Conservation (phyloP, 2,113 vertebrate species). For the Turnix velox region DNA sequence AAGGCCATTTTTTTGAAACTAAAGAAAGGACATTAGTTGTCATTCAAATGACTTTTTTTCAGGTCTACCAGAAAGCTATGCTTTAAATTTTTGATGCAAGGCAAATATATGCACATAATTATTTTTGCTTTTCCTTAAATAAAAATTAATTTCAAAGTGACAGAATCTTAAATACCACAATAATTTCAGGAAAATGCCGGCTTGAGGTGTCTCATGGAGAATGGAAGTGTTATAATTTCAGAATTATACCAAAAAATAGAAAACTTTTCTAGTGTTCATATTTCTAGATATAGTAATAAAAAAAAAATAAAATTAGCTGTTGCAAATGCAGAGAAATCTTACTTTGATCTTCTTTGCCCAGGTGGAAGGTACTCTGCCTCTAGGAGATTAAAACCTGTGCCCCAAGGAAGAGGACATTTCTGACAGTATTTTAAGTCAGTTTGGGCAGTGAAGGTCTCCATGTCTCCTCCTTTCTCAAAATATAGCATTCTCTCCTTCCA, state of each 20-base stretch:
- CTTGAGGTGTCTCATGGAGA: rapidly evolving
- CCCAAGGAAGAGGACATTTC: background rate
- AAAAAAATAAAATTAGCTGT: background rate
- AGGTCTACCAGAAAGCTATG: background rate
- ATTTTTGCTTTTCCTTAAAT: background rate
- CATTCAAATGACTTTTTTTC: background rate
- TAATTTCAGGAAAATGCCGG: background rate
- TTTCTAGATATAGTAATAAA: background rate
- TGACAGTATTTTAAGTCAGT: rapidly evolving
- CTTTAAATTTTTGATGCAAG: background rate
- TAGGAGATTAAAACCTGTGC: background rate
- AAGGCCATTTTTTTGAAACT: background rate
- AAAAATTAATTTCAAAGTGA: background rate
- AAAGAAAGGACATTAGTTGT: background rate
- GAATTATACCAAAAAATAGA: background rate
- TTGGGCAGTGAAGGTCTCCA: background rate
- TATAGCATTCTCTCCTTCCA: background rate
- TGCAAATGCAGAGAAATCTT: background rate
- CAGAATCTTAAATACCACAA: background rate
- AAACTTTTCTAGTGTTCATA: background rate
- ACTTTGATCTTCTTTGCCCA: background rate
- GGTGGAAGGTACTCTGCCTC: background rate
- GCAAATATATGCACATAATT: rapidly evolving
- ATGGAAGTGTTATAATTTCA: background rate
- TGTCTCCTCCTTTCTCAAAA: background rate